Base-by-base conservation (phyloP, 2,113 vertebrate species). In the Brachionichthys hirsutus region DNA sequence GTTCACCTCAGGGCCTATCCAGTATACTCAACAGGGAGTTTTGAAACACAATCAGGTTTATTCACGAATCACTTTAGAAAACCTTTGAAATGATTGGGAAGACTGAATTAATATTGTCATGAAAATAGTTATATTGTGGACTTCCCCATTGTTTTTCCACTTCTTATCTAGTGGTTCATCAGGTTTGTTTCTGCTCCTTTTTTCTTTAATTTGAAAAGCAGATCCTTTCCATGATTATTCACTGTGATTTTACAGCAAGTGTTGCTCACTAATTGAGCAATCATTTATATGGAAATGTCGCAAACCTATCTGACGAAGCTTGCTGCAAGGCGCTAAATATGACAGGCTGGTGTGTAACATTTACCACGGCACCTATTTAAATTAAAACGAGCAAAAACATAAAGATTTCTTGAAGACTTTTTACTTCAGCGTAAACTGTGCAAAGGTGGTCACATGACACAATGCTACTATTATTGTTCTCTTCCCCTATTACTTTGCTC, bases 141-240 rank as follows among this genome's bases (percentile, higher is more conserved):
- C 42, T 40, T 17, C 9, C 19, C 10, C 54, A 6, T 65, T 50
- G 16, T 54, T 44, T 46, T 49, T 43, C 45, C 45, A 14, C 55
- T 24, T 15, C 44, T 9, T 18, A 17, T 36, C 17, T 8, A 43
- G 12, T 43, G 14, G 72, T 57, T 44, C 44, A 65, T 72, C 52
- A 9, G 13, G 13, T 50, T 51, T 73, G 16, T 60, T 34, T 69
- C 12, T 48, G 66, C 44, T 52, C 46, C 15, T 48, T 24, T 49
- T 55, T 15, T 36, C 42, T 54, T 11, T 41, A 6, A 50, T 62
- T 51, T 15, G 15, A 40, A 64, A 60, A 59, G 59, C 67, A 61
- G 66, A 42, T 17, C n/a, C 10, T 14, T 42, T 40, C 13, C 22
- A 35, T 22, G 11, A 12, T 56, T 4, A 9, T 59, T 12, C 16